A percentile compares a stretch with the other conserved stretches of the same genome.
phyloP scores from a whole-genome alignment of 2,113 vertebrate genomes.

The Zeus faber region DNA sequence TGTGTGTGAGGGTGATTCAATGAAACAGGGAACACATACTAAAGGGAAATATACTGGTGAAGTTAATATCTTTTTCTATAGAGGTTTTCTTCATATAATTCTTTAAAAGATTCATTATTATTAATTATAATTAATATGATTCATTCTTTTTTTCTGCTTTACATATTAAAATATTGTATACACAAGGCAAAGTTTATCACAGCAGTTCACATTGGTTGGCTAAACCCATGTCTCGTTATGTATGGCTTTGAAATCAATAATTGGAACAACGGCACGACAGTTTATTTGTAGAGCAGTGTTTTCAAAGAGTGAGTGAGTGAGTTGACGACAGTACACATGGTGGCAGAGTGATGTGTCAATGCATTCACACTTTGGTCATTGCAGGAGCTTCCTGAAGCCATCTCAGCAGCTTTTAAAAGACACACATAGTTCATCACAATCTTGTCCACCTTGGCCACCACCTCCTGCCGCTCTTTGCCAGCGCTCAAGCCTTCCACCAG shows the following conservation, averaged over 20 bases:
- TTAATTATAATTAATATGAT: conserved; percentile 51
- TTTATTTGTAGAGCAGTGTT: conserved; percentile 89
- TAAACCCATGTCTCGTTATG: conserved; percentile 76
- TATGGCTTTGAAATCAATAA: conserved; percentile 98
- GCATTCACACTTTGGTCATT: conserved; percentile 85
- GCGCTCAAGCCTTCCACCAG: conserved; percentile 85
- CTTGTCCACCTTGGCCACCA: conserved; percentile 85
- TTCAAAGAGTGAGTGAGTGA: conserved; percentile 92
- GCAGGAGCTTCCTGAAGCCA: conserved; percentile 77
- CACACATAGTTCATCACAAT: conserved; percentile 89
- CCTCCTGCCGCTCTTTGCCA: conserved; percentile 79
- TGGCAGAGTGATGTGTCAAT: conserved; percentile 85
- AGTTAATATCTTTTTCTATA: conserved; percentile 43
- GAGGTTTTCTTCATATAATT: conserved; percentile 68
- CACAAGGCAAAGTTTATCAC: conserved; percentile 85
- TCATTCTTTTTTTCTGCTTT: conserved; percentile 64
- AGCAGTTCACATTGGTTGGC: conserved; percentile 80
- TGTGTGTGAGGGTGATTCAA: too few species aligned
- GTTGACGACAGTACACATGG: conserved; percentile 90
- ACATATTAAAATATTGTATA: conserved; percentile 93
- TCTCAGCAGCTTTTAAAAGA: conserved; percentile 85
- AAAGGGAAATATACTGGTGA: conserved; percentile 44
- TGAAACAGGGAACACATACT: too few species aligned
- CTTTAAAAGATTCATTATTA: conserved; percentile 70
- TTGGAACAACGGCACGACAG: conserved; percentile 72